Evolutionary conservation across 2,113 vertebrate genomes (phyloP), one percentile per base, ranked within the genome.

Genomic region (Amblyornis subalaris): DNA sequence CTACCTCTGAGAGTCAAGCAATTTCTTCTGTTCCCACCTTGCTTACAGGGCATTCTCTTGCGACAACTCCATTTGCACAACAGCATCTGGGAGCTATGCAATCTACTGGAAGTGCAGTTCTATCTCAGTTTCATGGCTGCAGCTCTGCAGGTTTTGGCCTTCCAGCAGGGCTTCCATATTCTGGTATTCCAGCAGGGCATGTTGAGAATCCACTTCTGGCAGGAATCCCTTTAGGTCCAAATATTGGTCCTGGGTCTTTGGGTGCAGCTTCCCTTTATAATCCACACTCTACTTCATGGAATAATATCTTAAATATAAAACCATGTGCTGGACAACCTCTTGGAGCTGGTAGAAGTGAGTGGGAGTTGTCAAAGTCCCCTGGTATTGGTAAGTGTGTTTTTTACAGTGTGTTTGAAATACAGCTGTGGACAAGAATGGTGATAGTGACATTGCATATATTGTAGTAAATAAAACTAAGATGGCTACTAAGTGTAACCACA

Each of bases 311-410:
- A 60, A 97, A 54, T 89, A 36, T 93, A 33, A 98, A 98, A 71
- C 47, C 97, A 14, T 98, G 96, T 92, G 31, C 89, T 72, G 65
- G 75, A 64, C 98, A 97, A 2, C 86, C 96, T 83, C 74, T 96
- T 88, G 91, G 88, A 61, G 47, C 82, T 67, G 96, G 94, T 55
- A 81, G 97, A 75, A 90, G 66, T 3, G 95, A 97, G 24, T 98
- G 98, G 98, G 67, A 96, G 28, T 75, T 97, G 70, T 88, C 91
- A 14, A 94, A 88, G 90, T 76, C 93, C 24, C 88, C 98, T 64
- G 97, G 97, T 96, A 85, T 95, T 98, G 98, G 99, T 99, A 98
- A 97, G 98, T 83, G 22, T 73, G 17, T 21, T 54, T 92, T 89
- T 87, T 78, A 24, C 11, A n/a, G 9, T 42, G 40, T 54, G 5